Evolutionary conservation across 1,140 invertebrate species (phyloP), one percentile per base, ranked within the genome.

Genomic region (Procambarus clarkii): DNA sequence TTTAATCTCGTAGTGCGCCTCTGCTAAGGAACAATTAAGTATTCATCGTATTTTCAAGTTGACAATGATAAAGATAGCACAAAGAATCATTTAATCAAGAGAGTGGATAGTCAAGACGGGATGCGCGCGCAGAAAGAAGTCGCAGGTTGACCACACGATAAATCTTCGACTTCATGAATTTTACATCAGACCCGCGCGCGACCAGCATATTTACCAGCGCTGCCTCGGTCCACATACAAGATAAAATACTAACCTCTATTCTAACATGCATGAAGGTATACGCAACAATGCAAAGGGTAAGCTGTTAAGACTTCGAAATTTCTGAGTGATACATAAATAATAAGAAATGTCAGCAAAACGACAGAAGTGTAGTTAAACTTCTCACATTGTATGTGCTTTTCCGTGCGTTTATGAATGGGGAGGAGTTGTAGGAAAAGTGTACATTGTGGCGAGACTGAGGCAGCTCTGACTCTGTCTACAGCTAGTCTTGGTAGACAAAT

Each of bases 161-260:
- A 85, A 85, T 85, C 83, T 85, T 85, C 1, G 8, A 74, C 13
- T 71, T 85, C 83, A 85, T 85, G 83, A 74, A 85, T 85, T 74
- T 85, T 85, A 85, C 83, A 85, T 85, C 83, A 85, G 83, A 3
- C 45, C 50, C 64, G 60, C 34, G 34, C 18, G 9, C 34, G 60
- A 69, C 50, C 83, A 34, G 11, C 80, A 60, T 60, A 44, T 44
- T 24, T 80, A 80, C 79, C 46, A 2, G 45, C 45, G 0, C 45
- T 80, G 60, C 5, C 60, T 9, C 60, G 0, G 13, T 64, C 15
- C 60, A 64, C 60, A 64, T 64, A 64, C 15, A 64, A 15, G 18
- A 64, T 21, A 64, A 64, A 64, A 18, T 64, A 64, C 18, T 64
- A 15, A 64, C 13, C 60, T 64, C 18, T 11, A 18, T 15, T 64